A percentile compares a stretch with the other conserved stretches of the same genome.
Evolutionary conservation across 37 sponge, comb jelly and placozoan genomes (phyloP).

Genomic region (Petrosia ficiformis): DNA sequence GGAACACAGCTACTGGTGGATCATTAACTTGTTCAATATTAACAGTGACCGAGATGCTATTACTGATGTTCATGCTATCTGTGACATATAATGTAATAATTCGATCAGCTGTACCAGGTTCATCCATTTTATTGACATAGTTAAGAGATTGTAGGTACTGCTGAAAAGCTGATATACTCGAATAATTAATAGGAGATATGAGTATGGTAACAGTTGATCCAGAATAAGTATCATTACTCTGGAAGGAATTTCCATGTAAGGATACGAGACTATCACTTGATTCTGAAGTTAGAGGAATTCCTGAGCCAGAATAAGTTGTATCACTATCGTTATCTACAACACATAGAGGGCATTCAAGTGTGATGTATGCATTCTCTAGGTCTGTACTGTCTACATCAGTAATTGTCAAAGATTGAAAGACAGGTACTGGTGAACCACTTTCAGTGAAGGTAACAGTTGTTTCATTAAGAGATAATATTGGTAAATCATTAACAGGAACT

Average conservation of each 20-base stretch:
- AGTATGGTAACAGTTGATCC: not conserved
- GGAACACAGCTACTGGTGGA: constrained; percentile 34
- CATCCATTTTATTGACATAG: constrained; percentile 13
- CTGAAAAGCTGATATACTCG: constrained; percentile 11
- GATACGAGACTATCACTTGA: constrained; percentile 7
- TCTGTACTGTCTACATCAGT: constrained; percentile 33
- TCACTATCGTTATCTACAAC: not conserved
- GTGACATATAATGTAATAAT: constrained; percentile 16
- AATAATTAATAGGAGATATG: not conserved
- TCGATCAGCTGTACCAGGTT: constrained; percentile 23
- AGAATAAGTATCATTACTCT: not conserved
- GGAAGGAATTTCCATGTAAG: not conserved
- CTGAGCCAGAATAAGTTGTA: not conserved
- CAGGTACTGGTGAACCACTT: constrained; percentile 6
- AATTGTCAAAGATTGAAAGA: constrained; percentile 25
- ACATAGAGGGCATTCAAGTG: constrained; percentile 23
- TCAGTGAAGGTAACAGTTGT: constrained; percentile 26
- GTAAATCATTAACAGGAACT: constrained; percentile 38
- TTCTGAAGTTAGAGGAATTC: not conserved
- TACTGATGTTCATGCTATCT: constrained; percentile 19
- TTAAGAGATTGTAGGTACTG: constrained; percentile 26
- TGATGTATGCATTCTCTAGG: constrained; percentile 19
- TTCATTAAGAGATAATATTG: constrained; percentile 10
- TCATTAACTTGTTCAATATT: constrained; percentile 32
- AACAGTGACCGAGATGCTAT: constrained; percentile 13